Evolutionary conservation across 2,113 vertebrate species (phyloP).

Genomic region (Strigops habroptila): DNA sequence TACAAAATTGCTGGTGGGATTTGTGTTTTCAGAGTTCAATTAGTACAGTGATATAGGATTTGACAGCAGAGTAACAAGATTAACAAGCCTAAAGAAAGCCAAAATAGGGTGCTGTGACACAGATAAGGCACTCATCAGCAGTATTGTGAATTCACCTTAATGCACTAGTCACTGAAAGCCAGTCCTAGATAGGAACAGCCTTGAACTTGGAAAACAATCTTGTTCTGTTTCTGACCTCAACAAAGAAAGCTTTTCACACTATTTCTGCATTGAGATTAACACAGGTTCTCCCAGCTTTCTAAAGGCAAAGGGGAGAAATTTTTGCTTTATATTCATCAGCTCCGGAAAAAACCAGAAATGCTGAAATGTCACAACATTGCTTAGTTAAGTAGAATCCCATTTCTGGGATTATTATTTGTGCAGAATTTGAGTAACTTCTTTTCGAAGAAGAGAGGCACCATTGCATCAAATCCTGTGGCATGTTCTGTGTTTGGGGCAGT

Average conservation of each 20-base stretch:
- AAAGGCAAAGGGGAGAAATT: constrained; percentile 28
- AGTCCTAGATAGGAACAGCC: background rate
- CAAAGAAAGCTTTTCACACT: constrained; percentile 11
- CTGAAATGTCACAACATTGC: background rate
- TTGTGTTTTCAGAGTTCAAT: background rate
- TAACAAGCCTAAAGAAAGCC: background rate
- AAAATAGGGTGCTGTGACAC: background rate
- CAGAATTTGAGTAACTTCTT: background rate
- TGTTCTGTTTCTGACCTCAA: background rate
- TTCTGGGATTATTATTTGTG: background rate
- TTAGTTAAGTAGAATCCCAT: background rate
- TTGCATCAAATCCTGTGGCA: background rate
- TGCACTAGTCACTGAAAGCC: background rate
- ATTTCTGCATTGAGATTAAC: background rate
- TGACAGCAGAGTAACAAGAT: background rate
- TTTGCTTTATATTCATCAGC: constrained; percentile 8
- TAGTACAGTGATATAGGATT: background rate
- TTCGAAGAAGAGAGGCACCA: fast-evolving
- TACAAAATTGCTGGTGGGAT: background rate
- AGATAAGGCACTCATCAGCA: background rate
- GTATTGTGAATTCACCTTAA: background rate
- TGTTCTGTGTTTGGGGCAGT: background rate
- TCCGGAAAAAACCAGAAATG: background rate
- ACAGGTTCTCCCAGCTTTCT: background rate
- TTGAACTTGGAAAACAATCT: background rate